Evolutionary conservation across 1,140 invertebrate genomes (phyloP).

Genomic region (Babylonia areolata): DNA sequence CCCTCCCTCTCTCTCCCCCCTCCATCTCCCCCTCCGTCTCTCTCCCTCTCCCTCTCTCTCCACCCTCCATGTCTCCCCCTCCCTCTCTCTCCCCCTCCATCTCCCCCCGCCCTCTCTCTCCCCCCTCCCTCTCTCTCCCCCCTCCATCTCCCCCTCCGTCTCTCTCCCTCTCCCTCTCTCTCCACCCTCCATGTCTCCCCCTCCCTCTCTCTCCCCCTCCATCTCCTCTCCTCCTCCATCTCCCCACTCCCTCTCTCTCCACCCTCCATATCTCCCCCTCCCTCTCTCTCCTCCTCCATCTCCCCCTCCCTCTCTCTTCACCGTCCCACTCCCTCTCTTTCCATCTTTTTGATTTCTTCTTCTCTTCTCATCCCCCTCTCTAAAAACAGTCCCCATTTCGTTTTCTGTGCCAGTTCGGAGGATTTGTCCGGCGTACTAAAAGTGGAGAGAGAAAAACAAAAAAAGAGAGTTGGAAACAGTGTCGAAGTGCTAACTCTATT

Average conservation of each 20-base stretch:
- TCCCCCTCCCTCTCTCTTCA: neutral
- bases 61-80: too few species aligned
- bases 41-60: constrained; percentile 27
- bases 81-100: too few species aligned
- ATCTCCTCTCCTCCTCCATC: too few species aligned
- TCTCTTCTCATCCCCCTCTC: too few species aligned
- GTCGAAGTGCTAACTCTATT: too few species aligned
- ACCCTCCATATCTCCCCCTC: neutral
- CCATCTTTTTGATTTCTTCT: too few species aligned
- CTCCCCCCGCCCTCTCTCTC: neutral
- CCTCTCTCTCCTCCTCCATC: neutral
- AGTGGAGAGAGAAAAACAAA: too few species aligned
- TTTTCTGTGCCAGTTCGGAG: too few species aligned
- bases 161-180: constrained; percentile 16
- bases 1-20: neutral
- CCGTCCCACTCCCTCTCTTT: too few species aligned
- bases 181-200: neutral
- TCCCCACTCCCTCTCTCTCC: neutral
- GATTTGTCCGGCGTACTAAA: too few species aligned
- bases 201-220: neutral
- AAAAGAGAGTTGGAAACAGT: too few species aligned
- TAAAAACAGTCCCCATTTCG: too few species aligned
- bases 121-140: neutral
- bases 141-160: neutral
- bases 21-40: neutral